Evolutionary conservation across 2,888 invertebrate genomes (phyloP), one percentile per base, ranked within the genome.

Genomic region (Nomada ferruginata): DNA sequence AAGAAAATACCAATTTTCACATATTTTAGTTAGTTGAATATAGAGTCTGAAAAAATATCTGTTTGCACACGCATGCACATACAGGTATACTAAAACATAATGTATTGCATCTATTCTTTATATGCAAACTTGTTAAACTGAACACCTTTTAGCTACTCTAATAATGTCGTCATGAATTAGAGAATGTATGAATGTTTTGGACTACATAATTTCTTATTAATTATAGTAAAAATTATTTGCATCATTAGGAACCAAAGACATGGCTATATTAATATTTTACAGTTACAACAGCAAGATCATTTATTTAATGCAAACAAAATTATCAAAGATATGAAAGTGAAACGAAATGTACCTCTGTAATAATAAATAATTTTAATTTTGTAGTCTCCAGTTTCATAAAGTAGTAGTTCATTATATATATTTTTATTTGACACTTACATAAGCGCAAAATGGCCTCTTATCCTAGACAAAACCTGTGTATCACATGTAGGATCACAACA

Each of bases 401-500:
- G 47, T 76, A 80, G 63, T 73, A 26, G 63, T 73, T 53, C 20
- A 9, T 23, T 68, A 42, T 10, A 42, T 68, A 73, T 68, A 73
- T 61, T 9, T 18, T 61, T 76, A 81, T 69, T 69, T 47, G 57
- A 78, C 29, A 76, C 82, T 85, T 84, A 80, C 87, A 85, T 87
- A 89, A 89, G 85, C 87, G 85, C 80, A 87, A 88, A 84, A 81
- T 59, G 75, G 84, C 71, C 87, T 85, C 82, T 79, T 82, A 85
- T 60, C 82, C 85, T 84, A 87, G 53, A 80, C 61, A 79, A 81
- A 79, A 85, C 82, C 80, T 74, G 70, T 79, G 68, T 93, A 93
- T 93, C 93, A 93, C 93, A 93, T 93, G 82, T 92, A 93, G 89
- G 91, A 93, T 93, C 92, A 93, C 92, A 92, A 92, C 91, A 92